Conservation (phyloP, 2,797 vertebrate species). For the Poecilia gillii region DNA sequence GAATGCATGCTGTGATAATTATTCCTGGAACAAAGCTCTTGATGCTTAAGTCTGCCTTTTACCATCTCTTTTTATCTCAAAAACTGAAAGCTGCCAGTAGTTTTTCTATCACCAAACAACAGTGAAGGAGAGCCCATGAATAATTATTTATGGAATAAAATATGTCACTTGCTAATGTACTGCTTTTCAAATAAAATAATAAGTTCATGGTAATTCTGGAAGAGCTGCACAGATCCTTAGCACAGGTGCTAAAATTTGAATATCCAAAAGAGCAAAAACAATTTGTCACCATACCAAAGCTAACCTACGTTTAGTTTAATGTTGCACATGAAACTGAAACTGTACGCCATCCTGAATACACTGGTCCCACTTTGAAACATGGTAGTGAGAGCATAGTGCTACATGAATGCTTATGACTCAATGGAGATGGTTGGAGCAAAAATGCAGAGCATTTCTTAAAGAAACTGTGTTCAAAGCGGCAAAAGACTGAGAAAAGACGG, state of each 20-base stretch:
- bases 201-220: no score
- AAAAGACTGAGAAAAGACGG: background rate
- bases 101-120: background rate
- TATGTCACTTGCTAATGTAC: background rate
- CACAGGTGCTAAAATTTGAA: no score
- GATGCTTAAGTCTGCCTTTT: conserved; percentile 15
- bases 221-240: no score
- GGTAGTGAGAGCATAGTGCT: background rate
- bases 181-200: no score
- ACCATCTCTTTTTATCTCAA: conserved; percentile 3
- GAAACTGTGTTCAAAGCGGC: background rate
- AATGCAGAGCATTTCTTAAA: background rate
- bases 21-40: background rate
- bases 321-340: no score
- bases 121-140: background rate
- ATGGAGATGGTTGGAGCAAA: background rate
- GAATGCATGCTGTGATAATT: background rate
- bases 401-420: background rate
- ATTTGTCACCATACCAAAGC: background rate
- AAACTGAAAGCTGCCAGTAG: background rate
- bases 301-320: background rate
- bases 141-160: background rate
- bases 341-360: no score
- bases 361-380: background rate
- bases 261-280: background rate